A percentile compares a stretch with the other conserved stretches of the same genome.
Conservation (phyloP, 2,113 vertebrate species). For the Thunnus maccoyii region DNA sequence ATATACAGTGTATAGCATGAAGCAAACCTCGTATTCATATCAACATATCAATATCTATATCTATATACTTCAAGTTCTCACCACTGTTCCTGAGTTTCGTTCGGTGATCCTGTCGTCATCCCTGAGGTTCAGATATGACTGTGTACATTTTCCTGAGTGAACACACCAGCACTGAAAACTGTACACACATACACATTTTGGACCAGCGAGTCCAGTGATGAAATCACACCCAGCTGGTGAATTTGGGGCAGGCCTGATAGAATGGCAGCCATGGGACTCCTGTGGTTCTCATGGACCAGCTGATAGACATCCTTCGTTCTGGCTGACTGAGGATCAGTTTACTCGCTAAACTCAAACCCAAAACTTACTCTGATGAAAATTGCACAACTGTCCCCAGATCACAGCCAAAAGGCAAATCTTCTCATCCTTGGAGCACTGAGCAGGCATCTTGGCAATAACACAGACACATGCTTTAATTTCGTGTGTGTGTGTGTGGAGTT, state of each 20-base stretch:
- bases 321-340: slow-evolving; percentile 44
- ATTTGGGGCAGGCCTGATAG: slow-evolving; percentile 81
- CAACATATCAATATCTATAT: not conserved
- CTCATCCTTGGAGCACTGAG: not conserved
- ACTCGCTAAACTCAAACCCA: not conserved
- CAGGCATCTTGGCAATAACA: slow-evolving; percentile 34
- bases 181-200: slow-evolving; percentile 8
- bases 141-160: slow-evolving; percentile 25
- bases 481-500: slow-evolving; percentile 2
- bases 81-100: slow-evolving; percentile 41
- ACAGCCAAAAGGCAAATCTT: not conserved
- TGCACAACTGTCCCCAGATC: slow-evolving; percentile 12
- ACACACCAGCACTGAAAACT: slow-evolving; percentile 11
- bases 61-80: slow-evolving; percentile 21
- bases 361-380: not conserved
- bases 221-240: slow-evolving; percentile 83
- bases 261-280: slow-evolving; percentile 65
- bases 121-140: slow-evolving; percentile 58
- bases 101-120: slow-evolving; percentile 58
- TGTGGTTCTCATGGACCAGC: slow-evolving; percentile 56
- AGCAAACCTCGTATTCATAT: no score
- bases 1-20: no score
- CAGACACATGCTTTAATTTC: not conserved
- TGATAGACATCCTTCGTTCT: slow-evolving; percentile 24
- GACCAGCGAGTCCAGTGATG: slow-evolving; percentile 57